Evolutionary conservation across 2,113 vertebrate species (phyloP).

Genomic region (rat (Rattus norvegicus)): GRCr8 NC_086019.1:236048001-236048500

Average conservation of each 20-base stretch:
- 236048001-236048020: slow-evolving; percentile 3
- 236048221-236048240: neutral
- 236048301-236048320: slow-evolving; percentile 33
- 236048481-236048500: neutral
- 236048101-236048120: neutral
- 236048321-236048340: neutral
- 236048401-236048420: neutral
- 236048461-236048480: neutral
- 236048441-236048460: neutral
- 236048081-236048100: neutral
- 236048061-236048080: neutral
- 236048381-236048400: neutral
- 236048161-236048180: neutral
- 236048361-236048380: neutral
- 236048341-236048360: neutral
- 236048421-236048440: neutral
- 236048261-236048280: neutral
- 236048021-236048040: slow-evolving; percentile 14
- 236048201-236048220: neutral
- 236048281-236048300: neutral
- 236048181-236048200: neutral
- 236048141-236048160: neutral
- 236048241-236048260: neutral
- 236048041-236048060: slow-evolving; percentile 20
- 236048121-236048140: neutral